Base-by-base conservation (phyloP, 53 echinoderm and acorn worm genomes). In the Mesocentrotus franciscanus region DNA sequence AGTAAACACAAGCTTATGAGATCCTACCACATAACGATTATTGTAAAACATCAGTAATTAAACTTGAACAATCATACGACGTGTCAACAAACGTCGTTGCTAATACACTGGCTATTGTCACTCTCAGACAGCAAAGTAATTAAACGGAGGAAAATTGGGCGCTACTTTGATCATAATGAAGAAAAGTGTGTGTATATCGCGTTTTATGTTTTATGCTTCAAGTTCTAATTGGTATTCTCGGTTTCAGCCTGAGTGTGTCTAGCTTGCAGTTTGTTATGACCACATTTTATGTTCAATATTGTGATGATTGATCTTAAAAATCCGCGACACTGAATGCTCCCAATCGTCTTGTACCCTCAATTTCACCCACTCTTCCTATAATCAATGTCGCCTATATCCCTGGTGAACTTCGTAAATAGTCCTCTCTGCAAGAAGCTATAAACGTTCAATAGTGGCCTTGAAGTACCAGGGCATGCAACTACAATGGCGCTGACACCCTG, bases 381-480 rank as follows among this genome's bases (percentile, higher is more conserved):
- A 64, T 20, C 32, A 30, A 76, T 30, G 30, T 76, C 30, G 76
- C 33, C 33, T 76, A 33, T 76, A 33, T 32, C 76, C 76, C 76
- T 10, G 11, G 8, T 27, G 76, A 27, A 30, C 76, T 76, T 76
- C 13, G 33, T 39, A 33, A 81, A 81, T 17, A 18, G 81, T 36
- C 22, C 42, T 39, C 42, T 81, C 81, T 42, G 36, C 36, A 81
- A 81, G 22, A 81, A 81, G 42, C 22, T 42, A 42, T 81, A 81
- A 81, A 49, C 20, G 81, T 81, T 81, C 36, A 81, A 39, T 81
- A 22, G 20, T 39, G 81, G 81, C 81, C 81, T 81, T 81, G 81
- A 20, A 36, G 42, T 39, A 81, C 9, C 18, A 36, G 81, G 36
- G 22, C 81, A 18, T 81, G 36, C 81, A 8, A 81, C 81, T n/a